These are phyloP conservation scores for Atherinomorus stipes DNA, from an alignment of 2,113 vertebrate species.

Conservation along the genomic window DNA sequence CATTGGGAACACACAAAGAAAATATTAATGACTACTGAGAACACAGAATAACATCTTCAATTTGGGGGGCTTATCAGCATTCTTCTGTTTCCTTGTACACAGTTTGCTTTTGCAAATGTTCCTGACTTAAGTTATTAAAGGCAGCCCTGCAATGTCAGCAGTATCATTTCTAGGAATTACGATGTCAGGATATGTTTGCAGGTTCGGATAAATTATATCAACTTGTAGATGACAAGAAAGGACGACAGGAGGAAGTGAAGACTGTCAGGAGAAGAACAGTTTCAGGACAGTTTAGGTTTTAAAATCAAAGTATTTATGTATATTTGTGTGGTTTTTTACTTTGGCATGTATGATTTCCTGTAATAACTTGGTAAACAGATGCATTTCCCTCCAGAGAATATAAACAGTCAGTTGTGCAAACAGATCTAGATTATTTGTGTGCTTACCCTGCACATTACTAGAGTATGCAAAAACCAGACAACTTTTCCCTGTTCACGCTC, in stretches of 20 bases:
- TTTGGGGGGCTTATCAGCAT: slow-evolving; percentile 38
- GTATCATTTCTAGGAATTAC: slow-evolving; percentile 13
- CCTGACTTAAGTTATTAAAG: slow-evolving; percentile 9
- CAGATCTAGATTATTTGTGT: slow-evolving; percentile 53
- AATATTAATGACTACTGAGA: slow-evolving; percentile 24
- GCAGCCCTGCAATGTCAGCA: slow-evolving; percentile 2
- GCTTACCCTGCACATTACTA: slow-evolving; percentile 39
- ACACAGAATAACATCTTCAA: slow-evolving; percentile 18
- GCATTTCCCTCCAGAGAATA: slow-evolving; percentile 38
- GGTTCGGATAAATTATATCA: slow-evolving; percentile 5
- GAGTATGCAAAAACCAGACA: slow-evolving; percentile 20
- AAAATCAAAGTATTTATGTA: slow-evolving; percentile 18
- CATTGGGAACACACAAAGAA: not conserved
- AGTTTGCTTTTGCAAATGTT: not conserved
- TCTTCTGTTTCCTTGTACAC: not conserved
- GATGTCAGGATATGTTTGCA: slow-evolving; percentile 30
- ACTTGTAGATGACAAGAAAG: slow-evolving; percentile 9
- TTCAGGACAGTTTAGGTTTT: slow-evolving; percentile 35
- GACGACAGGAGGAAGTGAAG: not conserved
- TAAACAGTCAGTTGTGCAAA: slow-evolving; percentile 54
- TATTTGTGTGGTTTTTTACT: slow-evolving; percentile 47
- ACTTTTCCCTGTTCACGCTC: slow-evolving; percentile 17
- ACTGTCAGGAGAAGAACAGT: slow-evolving; percentile 1
- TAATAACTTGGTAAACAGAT: slow-evolving; percentile 46
- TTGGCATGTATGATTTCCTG: slow-evolving; percentile 52